These are phyloP conservation scores for Actias luna DNA, from an alignment of 2,888 invertebrate genomes.

Conservation along the genomic window DNA sequence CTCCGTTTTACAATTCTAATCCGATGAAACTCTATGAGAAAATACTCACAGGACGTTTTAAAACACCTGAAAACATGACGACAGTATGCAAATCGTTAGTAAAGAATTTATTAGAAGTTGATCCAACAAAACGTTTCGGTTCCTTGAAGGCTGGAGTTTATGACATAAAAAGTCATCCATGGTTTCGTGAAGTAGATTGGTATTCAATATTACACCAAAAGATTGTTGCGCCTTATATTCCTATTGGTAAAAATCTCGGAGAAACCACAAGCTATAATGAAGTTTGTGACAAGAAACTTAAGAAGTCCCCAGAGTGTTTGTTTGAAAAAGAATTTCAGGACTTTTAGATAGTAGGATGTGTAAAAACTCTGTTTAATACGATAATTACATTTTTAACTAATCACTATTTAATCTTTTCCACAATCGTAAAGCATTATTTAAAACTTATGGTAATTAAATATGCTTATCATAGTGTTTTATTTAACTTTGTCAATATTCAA, in stretches of 20 bases:
- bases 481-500: not conserved
- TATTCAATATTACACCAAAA: constrained; percentile 88
- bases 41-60: constrained; percentile 93
- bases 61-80: constrained; percentile 90
- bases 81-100: constrained; percentile 90
- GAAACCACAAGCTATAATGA: constrained; percentile 86
- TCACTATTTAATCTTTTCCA: not conserved
- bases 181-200: constrained; percentile 94
- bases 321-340: constrained; percentile 85
- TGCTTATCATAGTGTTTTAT: not conserved
- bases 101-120: constrained; percentile 86
- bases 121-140: constrained; percentile 85
- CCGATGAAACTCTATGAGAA: constrained; percentile 96
- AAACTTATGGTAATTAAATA: not conserved
- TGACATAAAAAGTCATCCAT: constrained; percentile 94
- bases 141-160: constrained; percentile 92
- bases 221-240: constrained; percentile 83
- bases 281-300: constrained; percentile 77
- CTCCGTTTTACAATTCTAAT: constrained; percentile 94
- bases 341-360: constrained; percentile 67
- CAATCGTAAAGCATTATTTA: not conserved
- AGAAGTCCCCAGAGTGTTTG: constrained; percentile 69
- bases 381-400: constrained; percentile 9
- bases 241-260: constrained; percentile 72
- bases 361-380: constrained; percentile 9